These are phyloP conservation scores for Lycophotia porphyrea DNA, from an alignment of 2,888 invertebrate genomes.

Conservation along the genomic window DNA sequence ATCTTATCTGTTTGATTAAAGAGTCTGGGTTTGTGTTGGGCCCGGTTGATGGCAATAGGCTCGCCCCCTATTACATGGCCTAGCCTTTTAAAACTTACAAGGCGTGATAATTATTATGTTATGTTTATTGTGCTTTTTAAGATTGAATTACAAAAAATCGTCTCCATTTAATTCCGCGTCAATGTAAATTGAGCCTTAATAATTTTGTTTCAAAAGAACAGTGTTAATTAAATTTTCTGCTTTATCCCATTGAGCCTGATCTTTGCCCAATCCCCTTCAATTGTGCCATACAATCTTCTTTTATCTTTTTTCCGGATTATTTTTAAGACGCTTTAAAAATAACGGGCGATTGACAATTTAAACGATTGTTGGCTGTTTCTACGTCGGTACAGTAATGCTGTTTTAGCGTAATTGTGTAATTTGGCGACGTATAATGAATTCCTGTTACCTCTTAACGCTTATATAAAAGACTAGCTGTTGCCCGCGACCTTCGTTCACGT, in stretches of 20 bases:
- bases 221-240: slow-evolving; percentile 60
- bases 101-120: background rate
- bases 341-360: slow-evolving; percentile 22
- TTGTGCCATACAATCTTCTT: slow-evolving; percentile 41
- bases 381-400: background rate
- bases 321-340: slow-evolving; percentile 31
- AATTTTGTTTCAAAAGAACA: slow-evolving; percentile 52
- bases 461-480: too few species aligned
- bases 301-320: slow-evolving; percentile 43
- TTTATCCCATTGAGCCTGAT: slow-evolving; percentile 51
- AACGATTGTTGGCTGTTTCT: slow-evolving; percentile 9
- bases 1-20: background rate
- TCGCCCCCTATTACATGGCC: background rate
- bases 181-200: slow-evolving; percentile 23
- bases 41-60: background rate
- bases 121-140: background rate
- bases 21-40: background rate
- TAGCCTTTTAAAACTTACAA: background rate
- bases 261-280: slow-evolving; percentile 50
- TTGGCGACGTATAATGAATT: background rate
- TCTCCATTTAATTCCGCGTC: background rate
- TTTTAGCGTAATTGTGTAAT: slow-evolving; percentile 2
- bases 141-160: background rate
- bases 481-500: too few species aligned
- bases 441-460: background rate